Percentiles rank a stretch among this genome's conserved stretches.
Evolutionary conservation across 2,113 vertebrate genomes (phyloP).

Genomic region (Chaetorhynchus papuensis): DNA sequence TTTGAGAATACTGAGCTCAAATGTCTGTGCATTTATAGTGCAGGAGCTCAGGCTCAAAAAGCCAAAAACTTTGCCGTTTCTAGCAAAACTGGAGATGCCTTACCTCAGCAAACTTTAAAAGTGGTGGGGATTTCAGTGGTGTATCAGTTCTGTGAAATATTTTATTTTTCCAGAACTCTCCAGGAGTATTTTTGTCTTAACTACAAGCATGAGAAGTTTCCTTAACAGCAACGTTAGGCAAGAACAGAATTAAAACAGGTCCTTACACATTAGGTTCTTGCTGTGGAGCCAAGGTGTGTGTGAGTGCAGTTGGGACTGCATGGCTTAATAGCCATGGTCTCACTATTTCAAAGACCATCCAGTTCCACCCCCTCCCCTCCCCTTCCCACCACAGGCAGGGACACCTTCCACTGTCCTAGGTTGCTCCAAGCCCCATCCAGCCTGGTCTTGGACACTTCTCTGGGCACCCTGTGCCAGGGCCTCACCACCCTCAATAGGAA

Average conservation of each 20-base stretch:
- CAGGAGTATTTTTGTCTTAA: background rate
- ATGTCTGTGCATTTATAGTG: background rate
- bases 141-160: background rate
- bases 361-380: background rate
- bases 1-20: background rate
- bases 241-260: background rate
- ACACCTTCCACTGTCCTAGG: fast-evolving
- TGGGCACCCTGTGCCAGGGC: background rate
- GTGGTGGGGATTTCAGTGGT: background rate
- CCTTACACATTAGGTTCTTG: background rate
- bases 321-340: background rate
- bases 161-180: background rate
- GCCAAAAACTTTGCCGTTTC: background rate
- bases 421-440: background rate
- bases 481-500: background rate
- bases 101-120: background rate
- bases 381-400: background rate
- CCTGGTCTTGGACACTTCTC: background rate
- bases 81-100: background rate
- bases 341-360: background rate
- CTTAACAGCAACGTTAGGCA: background rate
- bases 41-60: background rate
- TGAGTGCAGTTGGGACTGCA: background rate
- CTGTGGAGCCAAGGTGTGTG: fast-evolving
- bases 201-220: background rate